Percentiles rank a stretch among this genome's conserved stretches.
phyloP scores from a whole-genome alignment of 1,140 invertebrate genomes.

The Papilio dardanus region DNA sequence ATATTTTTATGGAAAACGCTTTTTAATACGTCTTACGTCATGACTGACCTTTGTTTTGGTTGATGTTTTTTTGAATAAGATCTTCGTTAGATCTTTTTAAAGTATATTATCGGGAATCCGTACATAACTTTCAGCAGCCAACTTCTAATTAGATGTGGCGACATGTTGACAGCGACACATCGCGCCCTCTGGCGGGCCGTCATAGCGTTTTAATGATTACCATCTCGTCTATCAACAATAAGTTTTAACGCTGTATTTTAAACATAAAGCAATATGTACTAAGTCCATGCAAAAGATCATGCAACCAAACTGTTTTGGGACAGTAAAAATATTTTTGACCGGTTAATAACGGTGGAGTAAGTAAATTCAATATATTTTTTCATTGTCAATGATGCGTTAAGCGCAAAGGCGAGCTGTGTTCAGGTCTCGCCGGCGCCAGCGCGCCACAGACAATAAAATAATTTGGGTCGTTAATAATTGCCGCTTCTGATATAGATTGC shows the following conservation, averaged over 20 bases:
- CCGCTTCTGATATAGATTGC: slow-evolving; percentile 21
- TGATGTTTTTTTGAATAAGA: too few species aligned
- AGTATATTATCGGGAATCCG: too few species aligned
- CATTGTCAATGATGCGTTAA: slow-evolving; percentile 52
- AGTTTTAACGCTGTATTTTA: slow-evolving; percentile 37
- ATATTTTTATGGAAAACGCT: not conserved
- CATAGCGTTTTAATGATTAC: not conserved
- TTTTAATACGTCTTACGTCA: not conserved
- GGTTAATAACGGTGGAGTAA: not conserved
- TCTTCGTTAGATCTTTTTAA: not conserved
- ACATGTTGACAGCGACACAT: not conserved
- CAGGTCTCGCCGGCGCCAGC: slow-evolving; percentile 61
- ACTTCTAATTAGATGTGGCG: not conserved
- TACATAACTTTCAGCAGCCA: not conserved
- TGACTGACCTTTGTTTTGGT: too few species aligned
- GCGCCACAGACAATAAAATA: slow-evolving; percentile 73
- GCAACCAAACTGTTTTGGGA: not conserved
- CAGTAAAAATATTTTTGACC: not conserved
- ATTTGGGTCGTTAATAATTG: slow-evolving; percentile 51
- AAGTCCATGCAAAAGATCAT: not conserved
- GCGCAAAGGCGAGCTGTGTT: slow-evolving; percentile 57
- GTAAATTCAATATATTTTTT: slow-evolving; percentile 44
- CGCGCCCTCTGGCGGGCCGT: not conserved
- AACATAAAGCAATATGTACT: slow-evolving; percentile 25
- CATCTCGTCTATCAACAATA: not conserved